A percentile compares a stretch with the other conserved stretches of the same genome.
These are phyloP conservation scores for Phyllostomus discolor DNA, from an alignment of 2,113 vertebrate species.

Conservation along the genomic window DNA sequence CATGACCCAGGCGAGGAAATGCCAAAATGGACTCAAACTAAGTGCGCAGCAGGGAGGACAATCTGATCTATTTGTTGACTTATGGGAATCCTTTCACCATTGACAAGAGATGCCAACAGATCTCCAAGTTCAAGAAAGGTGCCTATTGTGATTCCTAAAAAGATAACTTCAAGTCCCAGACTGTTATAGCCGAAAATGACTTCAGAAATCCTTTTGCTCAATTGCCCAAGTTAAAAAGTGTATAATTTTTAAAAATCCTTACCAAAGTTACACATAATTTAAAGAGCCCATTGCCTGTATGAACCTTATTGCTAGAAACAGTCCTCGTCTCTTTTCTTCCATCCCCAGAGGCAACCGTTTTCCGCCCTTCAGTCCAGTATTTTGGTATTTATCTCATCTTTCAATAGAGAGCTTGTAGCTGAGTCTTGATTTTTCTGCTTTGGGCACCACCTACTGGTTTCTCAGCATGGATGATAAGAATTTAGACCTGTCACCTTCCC, in stretches of 20 bases:
- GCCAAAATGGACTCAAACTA: background rate
- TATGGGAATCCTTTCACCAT: background rate
- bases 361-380: background rate
- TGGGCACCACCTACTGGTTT: background rate
- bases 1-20: fast-evolving
- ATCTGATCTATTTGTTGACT: background rate
- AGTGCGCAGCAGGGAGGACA: background rate
- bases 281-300: background rate
- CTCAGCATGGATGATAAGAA: too few species aligned
- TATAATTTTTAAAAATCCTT: background rate
- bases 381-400: background rate
- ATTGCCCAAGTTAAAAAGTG: background rate
- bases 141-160: background rate
- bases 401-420: background rate
- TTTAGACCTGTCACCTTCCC: background rate
- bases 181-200: background rate
- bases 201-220: background rate
- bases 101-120: background rate
- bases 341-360: background rate
- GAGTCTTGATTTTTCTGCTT: background rate
- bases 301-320: background rate
- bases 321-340: background rate
- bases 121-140: background rate
- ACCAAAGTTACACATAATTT: background rate
- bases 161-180: background rate